phyloP scores from a whole-genome alignment of 1,140 invertebrate genomes.

The Sycophaga agraensis region DNA sequence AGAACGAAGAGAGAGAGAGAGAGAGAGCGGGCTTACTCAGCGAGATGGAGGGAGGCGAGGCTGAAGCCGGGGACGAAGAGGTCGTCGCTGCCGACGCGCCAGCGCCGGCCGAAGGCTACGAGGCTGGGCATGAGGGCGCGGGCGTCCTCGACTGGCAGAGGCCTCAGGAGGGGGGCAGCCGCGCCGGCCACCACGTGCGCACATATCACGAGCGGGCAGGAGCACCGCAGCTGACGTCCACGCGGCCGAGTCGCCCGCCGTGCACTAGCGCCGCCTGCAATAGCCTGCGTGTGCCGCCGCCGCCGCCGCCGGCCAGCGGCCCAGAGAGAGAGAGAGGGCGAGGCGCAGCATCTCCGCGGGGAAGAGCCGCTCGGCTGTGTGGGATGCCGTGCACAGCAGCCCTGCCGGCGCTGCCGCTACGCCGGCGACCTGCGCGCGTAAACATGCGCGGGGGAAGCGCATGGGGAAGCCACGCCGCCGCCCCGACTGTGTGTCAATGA shows the following conservation, averaged over 20 bases:
- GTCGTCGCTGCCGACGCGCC: slow-evolving; percentile 84
- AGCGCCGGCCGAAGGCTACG: slow-evolving; percentile 77
- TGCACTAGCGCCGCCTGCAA: no score
- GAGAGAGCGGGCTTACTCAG: slow-evolving; percentile 66
- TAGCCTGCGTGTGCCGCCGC: not conserved
- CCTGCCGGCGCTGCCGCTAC: no score
- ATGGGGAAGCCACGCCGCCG: not conserved
- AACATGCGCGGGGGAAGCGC: not conserved
- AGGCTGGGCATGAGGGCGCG: slow-evolving; percentile 72
- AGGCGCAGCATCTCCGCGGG: not conserved
- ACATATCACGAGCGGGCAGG: not conserved
- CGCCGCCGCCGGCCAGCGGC: not conserved
- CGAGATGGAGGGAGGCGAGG: slow-evolving; percentile 68
- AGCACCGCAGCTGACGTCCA: no score
- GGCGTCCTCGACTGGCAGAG: not conserved
- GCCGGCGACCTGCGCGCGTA: no score
- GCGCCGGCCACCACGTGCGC: not conserved
- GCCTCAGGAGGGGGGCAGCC: not conserved
- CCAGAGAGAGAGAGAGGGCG: not conserved
- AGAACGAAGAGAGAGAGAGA: not conserved
- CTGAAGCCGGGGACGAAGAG: slow-evolving; percentile 76
- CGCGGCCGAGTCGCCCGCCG: no score
- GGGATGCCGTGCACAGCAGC: no score
- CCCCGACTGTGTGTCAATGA: no score
- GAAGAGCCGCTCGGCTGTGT: no score